Base-by-base conservation (phyloP, 1,140 invertebrate genomes). In the Pseudomyrmex concolor region DNA sequence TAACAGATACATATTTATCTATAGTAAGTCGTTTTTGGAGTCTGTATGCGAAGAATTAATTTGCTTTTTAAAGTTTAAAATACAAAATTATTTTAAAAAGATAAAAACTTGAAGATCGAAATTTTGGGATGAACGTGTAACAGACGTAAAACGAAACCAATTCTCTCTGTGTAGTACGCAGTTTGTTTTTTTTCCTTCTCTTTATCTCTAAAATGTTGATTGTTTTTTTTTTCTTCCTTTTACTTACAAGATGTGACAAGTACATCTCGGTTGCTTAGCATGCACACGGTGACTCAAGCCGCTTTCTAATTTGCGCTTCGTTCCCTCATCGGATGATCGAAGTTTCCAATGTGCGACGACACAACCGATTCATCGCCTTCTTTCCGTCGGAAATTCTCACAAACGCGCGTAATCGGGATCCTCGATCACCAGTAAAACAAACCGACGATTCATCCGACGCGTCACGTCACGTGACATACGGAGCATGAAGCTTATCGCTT, bases 161-260 rank as follows among this genome's bases (percentile, higher is more conserved):
- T 34, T 34, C 0, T 34, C 25, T 34, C 4, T 34, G 25, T 34
- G n/a, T n/a, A n/a, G 0, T 34, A 34, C 34, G 34, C 34, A 7
- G 34, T 25, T 25, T 34, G 34, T 7, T 34, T 34, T 25, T 34
- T 34, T 34, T 7, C 2, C 25, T 7, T 0, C 25, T 34, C 34
- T 34, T 34, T 34, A 4, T 34, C 5, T 7, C 34, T 25, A 43
- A 78, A 68, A 59, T 25, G 19, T 12, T 19, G 12, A 0, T 45
- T 34, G 5, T 34, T 34, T 34, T 34, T 34, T 34, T 34, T 34
- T 34, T n/a, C 22, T 78, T 22, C 19, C 25, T 78, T 1, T 57
- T 67, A 85, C 86, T 84, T n/a, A 88, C 86, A 64, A 88, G 60
- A 48, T 88, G 70, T 12, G 85, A 76, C 19, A 84, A 22, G 17